A percentile compares a stretch with the other conserved stretches of the same genome.
These are phyloP conservation scores for Myotis daubentonii DNA, from an alignment of 2,797 vertebrate genomes.

Conservation along the genomic window DNA sequence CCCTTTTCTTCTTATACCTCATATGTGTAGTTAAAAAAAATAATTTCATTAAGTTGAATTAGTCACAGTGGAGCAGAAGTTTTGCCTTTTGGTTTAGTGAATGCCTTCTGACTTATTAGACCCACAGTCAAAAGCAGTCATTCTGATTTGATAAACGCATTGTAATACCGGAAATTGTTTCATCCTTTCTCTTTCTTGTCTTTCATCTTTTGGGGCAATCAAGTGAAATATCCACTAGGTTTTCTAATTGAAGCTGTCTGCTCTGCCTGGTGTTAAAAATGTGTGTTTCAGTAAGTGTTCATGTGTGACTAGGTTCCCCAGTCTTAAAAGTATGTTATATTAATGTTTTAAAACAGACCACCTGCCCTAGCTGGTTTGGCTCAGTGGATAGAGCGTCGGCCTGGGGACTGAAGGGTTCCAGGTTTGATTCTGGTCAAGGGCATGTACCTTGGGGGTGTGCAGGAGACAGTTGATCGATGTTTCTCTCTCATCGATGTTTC, in stretches of 20 bases:
- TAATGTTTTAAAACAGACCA: slow-evolving; percentile 57
- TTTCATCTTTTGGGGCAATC: slow-evolving; percentile 85
- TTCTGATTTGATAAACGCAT: slow-evolving; percentile 84
- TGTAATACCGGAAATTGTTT: slow-evolving; percentile 84
- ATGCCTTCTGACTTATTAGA: slow-evolving; percentile 81
- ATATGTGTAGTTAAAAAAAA: slow-evolving; percentile 37
- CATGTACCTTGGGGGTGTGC: too few species aligned
- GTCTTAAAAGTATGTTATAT: slow-evolving; percentile 70
- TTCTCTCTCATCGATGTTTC: too few species aligned
- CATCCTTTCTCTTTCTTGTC: slow-evolving; percentile 80
- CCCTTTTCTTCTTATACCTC: slow-evolving; percentile 60
- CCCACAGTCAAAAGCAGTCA: slow-evolving; percentile 82
- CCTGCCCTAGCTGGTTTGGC: neutral
- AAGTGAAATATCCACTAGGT: slow-evolving; percentile 83
- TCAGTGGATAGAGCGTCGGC: too few species aligned
- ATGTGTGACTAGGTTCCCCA: slow-evolving; percentile 71
- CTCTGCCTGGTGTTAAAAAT: slow-evolving; percentile 76
- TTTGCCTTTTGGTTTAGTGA: slow-evolving; percentile 83
- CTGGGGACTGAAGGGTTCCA: too few species aligned
- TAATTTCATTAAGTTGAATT: slow-evolving; percentile 82
- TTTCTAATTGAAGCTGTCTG: slow-evolving; percentile 83
- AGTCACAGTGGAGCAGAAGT: slow-evolving; percentile 80
- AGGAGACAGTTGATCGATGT: too few species aligned
- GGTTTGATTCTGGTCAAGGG: too few species aligned
- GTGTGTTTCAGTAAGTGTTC: slow-evolving; percentile 79